A percentile compares a stretch with the other conserved stretches of the same genome.
phyloP scores from a whole-genome alignment of 2,797 vertebrate genomes.

The Enteromius trimaculatus region DNA sequence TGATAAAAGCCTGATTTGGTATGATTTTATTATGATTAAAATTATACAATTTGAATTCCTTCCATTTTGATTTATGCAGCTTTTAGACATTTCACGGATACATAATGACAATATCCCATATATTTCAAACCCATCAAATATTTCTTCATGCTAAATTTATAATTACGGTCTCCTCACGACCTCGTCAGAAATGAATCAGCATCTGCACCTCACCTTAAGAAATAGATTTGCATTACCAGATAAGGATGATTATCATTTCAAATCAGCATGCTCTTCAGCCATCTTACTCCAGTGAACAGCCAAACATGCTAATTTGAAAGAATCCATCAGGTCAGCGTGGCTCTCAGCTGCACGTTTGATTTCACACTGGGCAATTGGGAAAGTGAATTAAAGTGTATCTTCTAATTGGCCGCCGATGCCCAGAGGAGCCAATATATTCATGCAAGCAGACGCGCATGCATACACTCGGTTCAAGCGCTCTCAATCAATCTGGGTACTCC shows the following conservation, averaged over 20 bases:
- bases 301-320: conserved; percentile 34
- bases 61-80: not conserved
- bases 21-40: not conserved
- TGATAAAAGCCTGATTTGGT: not conserved
- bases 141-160: not conserved
- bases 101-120: not conserved
- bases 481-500: conserved; percentile 47
- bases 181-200: not conserved
- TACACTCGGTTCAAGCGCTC: conserved; percentile 15
- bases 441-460: conserved; percentile 6
- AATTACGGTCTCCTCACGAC: not conserved
- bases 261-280: not conserved
- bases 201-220: not conserved
- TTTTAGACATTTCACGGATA: not conserved
- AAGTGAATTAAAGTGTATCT: conserved; percentile 43
- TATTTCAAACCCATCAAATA: conserved; percentile 6
- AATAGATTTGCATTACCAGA: conserved; percentile 33
- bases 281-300: conserved; percentile 27
- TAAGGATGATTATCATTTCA: conserved; percentile 40
- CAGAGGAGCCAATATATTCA: conserved; percentile 47
- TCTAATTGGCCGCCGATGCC: conserved; percentile 39
- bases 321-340: conserved; percentile 36
- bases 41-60: not conserved
- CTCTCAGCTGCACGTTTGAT: conserved; percentile 24
- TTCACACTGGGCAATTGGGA: conserved; percentile 36